A percentile compares a stretch with the other conserved stretches of the same genome.
phyloP scores from a whole-genome alignment of 2,797 vertebrate species.

The Oceanodroma leucorhoa region DNA sequence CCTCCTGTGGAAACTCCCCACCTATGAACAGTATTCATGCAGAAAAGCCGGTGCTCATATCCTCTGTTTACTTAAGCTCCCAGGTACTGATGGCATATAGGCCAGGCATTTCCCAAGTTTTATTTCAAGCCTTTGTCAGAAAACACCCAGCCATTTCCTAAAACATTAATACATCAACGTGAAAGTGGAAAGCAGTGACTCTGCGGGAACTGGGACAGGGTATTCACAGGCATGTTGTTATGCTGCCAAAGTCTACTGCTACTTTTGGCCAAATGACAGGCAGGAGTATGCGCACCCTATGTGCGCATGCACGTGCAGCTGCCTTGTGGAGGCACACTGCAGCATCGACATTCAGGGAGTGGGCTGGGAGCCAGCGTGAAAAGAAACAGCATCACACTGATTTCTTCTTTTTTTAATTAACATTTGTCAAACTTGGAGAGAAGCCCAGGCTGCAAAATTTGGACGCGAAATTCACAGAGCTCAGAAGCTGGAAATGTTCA shows the following conservation, averaged over 20 bases:
- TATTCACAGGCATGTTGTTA: neutral
- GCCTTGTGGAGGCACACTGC: neutral
- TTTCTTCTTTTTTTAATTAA: constrained; percentile 3
- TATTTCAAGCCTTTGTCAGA: neutral
- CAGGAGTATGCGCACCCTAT: accelerated
- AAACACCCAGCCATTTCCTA: neutral
- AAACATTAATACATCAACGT: accelerated
- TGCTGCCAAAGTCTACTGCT: neutral
- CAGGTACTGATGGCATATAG: neutral
- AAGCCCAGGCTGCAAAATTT: constrained; percentile 1
- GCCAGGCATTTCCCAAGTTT: neutral
- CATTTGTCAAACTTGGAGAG: constrained; percentile 37
- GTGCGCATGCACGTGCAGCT: neutral
- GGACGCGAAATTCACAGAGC: constrained; percentile 3
- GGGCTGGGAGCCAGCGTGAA: neutral
- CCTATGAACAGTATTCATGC: neutral
- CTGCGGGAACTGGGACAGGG: neutral
- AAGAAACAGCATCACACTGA: neutral
- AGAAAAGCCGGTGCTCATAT: neutral
- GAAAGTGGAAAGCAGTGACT: neutral
- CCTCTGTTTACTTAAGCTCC: neutral
- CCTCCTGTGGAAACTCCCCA: neutral
- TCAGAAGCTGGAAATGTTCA: constrained; percentile 15
- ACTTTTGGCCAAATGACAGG: neutral
- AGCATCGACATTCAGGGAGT: neutral